These are phyloP conservation scores for Coptotermes formosanus DNA, from an alignment of 1,140 invertebrate species.

Conservation along the genomic window DNA sequence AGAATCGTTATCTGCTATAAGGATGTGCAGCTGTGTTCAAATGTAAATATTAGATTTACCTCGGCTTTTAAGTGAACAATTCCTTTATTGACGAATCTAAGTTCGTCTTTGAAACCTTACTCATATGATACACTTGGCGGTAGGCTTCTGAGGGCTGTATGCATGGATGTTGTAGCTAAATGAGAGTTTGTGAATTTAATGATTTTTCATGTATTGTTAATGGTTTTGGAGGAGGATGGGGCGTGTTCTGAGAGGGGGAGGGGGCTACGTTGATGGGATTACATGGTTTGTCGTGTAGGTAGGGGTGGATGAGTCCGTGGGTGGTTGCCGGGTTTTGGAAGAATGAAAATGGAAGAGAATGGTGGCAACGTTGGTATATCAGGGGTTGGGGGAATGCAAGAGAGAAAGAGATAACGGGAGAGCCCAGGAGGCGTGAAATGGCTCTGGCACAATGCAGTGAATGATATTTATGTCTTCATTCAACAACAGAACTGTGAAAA, in stretches of 20 bases:
- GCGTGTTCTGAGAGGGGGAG: not conserved
- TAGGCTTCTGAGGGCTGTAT: not conserved
- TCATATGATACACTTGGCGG: not conserved
- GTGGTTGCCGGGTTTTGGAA: not conserved
- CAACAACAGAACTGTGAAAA: conserved; percentile 20
- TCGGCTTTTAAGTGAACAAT: not conserved
- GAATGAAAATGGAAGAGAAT: conserved; percentile 14
- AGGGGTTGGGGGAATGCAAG: not conserved
- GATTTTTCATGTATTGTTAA: not conserved
- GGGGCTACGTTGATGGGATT: conserved; percentile 25
- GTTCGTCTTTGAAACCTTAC: not conserved
- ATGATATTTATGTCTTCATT: conserved; percentile 31
- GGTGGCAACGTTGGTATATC: not conserved
- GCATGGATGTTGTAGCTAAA: not conserved
- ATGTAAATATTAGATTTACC: not conserved
- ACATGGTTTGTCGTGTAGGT: conserved; percentile 26
- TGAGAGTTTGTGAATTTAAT: not conserved
- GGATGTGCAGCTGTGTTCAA: too few species aligned
- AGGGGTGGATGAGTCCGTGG: not conserved
- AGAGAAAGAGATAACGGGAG: conserved; percentile 14
- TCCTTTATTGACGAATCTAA: not conserved
- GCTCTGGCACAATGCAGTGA: conserved; percentile 20
- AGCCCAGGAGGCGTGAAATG: conserved; percentile 29
- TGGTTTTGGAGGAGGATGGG: not conserved
- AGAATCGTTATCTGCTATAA: too few species aligned